These are phyloP conservation scores for Cryptomyrus ogoouensis DNA, from an alignment of 2,113 vertebrate species.

Conservation along the genomic window DNA sequence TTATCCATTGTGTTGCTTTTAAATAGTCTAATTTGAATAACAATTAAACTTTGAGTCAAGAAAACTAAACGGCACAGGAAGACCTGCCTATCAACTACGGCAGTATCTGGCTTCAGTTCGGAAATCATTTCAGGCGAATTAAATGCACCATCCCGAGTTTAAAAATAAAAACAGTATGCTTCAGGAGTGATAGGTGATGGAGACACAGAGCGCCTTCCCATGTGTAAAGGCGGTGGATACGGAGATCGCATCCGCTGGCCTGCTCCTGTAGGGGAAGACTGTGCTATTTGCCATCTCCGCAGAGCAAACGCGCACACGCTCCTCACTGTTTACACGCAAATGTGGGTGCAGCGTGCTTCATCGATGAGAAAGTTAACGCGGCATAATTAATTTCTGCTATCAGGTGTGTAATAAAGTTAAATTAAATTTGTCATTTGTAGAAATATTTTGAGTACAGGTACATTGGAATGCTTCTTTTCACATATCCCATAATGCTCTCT, in stretches of 20 bases:
- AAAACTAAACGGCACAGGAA: slow-evolving; percentile 42
- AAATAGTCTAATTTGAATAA: slow-evolving; percentile 28
- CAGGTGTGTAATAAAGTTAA: background rate
- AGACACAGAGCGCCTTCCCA: background rate
- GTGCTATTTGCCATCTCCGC: background rate
- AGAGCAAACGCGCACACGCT: background rate
- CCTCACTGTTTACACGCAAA: background rate
- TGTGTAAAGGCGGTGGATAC: background rate
- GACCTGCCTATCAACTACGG: slow-evolving; percentile 50
- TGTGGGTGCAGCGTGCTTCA: background rate
- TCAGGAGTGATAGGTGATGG: background rate
- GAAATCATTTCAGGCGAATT: background rate
- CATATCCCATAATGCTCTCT: background rate
- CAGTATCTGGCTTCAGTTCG: slow-evolving; percentile 36
- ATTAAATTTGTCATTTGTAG: background rate
- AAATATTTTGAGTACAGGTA: background rate
- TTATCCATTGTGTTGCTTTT: slow-evolving; percentile 23
- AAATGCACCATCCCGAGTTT: background rate
- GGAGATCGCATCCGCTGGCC: background rate
- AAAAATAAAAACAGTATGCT: too few species aligned
- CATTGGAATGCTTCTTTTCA: background rate
- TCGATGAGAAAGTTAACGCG: too few species aligned
- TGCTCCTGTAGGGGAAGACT: background rate
- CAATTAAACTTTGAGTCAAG: slow-evolving; percentile 24
- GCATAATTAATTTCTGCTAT: background rate